Conservation (phyloP, 2,797 vertebrate genomes). For the Eospalax fontanierii region DNA sequence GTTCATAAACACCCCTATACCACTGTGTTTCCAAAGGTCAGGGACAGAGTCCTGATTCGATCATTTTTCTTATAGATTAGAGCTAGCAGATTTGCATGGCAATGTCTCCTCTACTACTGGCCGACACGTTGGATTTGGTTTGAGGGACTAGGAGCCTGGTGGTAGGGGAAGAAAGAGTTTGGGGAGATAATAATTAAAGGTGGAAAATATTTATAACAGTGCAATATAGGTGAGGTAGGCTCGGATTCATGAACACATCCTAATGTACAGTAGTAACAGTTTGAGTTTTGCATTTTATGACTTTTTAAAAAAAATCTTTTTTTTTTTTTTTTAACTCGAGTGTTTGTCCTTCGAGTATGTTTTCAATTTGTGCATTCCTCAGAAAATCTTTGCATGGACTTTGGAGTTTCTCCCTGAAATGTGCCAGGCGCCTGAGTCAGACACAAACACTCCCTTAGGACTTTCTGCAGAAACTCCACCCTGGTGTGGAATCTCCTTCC, state of each 20-base stretch:
- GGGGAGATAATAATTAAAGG: conserved; percentile 86
- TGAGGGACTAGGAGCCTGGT: rapidly evolving
- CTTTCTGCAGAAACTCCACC: conserved; percentile 73
- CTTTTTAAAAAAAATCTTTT: conserved; percentile 48
- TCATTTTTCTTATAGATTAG: conserved; percentile 73
- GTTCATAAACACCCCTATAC: conserved; percentile 86
- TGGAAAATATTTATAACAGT: conserved; percentile 88
- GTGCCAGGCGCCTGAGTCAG: conserved; percentile 77
- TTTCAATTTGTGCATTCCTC: conserved; percentile 84
- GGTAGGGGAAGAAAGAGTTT: conserved; percentile 78
- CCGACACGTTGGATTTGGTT: conserved; percentile 60
- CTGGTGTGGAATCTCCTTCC: conserved; percentile 57
- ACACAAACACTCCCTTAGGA: conserved; percentile 76
- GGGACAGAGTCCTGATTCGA: conserved; percentile 66
- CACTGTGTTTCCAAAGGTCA: conserved; percentile 79
- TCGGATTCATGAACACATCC: conserved; percentile 86
- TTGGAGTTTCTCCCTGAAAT: conserved; percentile 82
- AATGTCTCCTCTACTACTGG: conserved; percentile 64
- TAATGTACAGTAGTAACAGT: conserved; percentile 87
- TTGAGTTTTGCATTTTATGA: conserved; percentile 85
- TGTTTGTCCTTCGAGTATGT: conserved; percentile 81
- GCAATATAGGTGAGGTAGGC: conserved; percentile 91
- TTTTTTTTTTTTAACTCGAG: conserved; percentile 68
- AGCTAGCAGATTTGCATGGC: conserved; percentile 81
- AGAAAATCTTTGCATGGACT: conserved; percentile 80